These are phyloP conservation scores for Cyprinodon tularosa DNA, from an alignment of 2,113 vertebrate species.

Conservation along the genomic window DNA sequence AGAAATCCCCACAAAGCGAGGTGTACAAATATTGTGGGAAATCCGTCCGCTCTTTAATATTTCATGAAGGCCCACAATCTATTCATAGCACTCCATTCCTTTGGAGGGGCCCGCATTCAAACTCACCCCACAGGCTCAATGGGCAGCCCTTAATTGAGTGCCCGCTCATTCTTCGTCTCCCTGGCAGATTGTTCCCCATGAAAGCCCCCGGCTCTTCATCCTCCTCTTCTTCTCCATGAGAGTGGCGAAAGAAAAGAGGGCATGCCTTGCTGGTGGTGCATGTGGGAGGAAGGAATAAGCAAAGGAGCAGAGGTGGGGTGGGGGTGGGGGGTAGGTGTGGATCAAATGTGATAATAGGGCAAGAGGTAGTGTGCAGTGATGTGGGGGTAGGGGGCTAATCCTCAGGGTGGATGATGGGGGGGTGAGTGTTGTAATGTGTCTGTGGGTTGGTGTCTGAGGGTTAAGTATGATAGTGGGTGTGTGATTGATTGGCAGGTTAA, in stretches of 20 bases:
- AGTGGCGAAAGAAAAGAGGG: conserved; percentile 82
- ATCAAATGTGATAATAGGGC: conserved; percentile 81
- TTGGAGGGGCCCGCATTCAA: conserved; percentile 87
- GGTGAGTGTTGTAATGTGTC: conserved; percentile 31
- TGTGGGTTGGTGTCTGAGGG: conserved; percentile 12
- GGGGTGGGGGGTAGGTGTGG: conserved; percentile 45
- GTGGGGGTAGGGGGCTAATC: conserved; percentile 71
- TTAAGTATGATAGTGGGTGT: not conserved
- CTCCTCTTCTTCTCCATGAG: conserved; percentile 82
- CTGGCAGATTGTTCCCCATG: conserved; percentile 83
- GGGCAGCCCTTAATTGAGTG: conserved; percentile 95
- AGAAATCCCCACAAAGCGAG: conserved; percentile 90
- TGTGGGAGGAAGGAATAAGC: conserved; percentile 71
- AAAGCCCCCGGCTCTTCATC: conserved; percentile 82
- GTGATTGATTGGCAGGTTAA: not conserved
- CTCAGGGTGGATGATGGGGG: conserved; percentile 46
- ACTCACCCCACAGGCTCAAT: conserved; percentile 81
- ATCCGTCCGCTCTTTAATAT: conserved; percentile 87
- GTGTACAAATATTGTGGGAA: conserved; percentile 97
- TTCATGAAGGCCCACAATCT: conserved; percentile 85
- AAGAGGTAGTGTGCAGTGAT: conserved; percentile 56
- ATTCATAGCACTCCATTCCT: conserved; percentile 90
- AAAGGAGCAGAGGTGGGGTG: conserved; percentile 8
- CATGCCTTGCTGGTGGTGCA: conserved; percentile 83
- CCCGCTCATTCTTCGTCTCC: conserved; percentile 86